Percentiles rank a stretch among this genome's conserved stretches.
These are phyloP conservation scores for Molossus molossus DNA, from an alignment of 2,797 vertebrate species.

Conservation along the genomic window DNA sequence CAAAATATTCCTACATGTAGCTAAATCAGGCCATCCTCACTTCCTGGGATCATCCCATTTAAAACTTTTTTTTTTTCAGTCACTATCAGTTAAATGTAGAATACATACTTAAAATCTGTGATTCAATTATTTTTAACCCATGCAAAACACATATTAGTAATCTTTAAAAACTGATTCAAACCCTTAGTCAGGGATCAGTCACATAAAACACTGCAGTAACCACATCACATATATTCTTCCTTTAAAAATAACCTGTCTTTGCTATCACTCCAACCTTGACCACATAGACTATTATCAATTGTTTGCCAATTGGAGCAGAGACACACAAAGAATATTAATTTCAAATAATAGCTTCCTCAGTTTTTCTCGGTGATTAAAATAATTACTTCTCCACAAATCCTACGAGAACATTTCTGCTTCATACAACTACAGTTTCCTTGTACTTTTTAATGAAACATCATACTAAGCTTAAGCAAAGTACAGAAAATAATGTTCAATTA, in stretches of 20 bases:
- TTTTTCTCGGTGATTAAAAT: conserved; percentile 75
- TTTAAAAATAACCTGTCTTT: conserved; percentile 66
- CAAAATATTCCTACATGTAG: background rate
- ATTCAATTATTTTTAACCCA: conserved; percentile 18
- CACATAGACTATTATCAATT: conserved; percentile 58
- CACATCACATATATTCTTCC: conserved; percentile 39
- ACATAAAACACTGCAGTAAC: conserved; percentile 62
- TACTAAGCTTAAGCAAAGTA: conserved; percentile 83
- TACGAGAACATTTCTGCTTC: conserved; percentile 81
- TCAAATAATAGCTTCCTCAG: conserved; percentile 70
- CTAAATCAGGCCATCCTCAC: conserved; percentile 56
- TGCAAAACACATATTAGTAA: conserved; percentile 65
- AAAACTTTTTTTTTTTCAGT: conserved; percentile 45
- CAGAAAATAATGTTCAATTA: conserved; percentile 85
- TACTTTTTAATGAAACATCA: conserved; percentile 86
- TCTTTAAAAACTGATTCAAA: conserved; percentile 71
- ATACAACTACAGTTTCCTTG: conserved; percentile 72
- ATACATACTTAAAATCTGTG: conserved; percentile 9
- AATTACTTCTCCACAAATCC: conserved; percentile 79
- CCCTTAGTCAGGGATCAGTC: conserved; percentile 30
- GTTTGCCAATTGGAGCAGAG: conserved; percentile 73
- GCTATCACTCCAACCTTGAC: conserved; percentile 66
- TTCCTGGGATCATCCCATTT: conserved; percentile 7
- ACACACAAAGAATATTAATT: conserved; percentile 68
- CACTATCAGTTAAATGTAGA: background rate